Conservation (phyloP, 1,140 invertebrate genomes). For the Micrasema minimum region DNA sequence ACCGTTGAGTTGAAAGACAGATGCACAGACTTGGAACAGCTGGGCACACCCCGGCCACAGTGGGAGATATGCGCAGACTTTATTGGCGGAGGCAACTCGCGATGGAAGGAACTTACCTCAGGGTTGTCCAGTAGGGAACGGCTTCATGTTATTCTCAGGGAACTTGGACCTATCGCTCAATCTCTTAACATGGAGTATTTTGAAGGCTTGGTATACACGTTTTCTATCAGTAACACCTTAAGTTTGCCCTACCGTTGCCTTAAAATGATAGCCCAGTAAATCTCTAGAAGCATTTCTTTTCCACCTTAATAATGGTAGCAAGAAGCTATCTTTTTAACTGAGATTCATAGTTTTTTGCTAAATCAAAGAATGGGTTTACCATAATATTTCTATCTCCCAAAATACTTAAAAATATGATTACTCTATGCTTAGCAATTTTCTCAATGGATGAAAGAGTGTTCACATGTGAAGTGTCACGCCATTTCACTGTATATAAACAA, state of each 20-base stretch:
- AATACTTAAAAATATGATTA: no score
- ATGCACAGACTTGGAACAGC: conserved; percentile 60
- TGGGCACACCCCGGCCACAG: conserved; percentile 62
- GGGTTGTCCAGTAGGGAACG: conserved; percentile 61
- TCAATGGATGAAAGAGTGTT: no score
- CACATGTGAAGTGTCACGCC: no score
- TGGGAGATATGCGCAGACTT: conserved; percentile 65
- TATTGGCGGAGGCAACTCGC: conserved; percentile 61
- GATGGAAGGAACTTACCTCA: conserved; percentile 62
- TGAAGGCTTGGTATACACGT: conserved; percentile 61
- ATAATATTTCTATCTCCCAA: no score
- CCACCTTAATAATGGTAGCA: background rate
- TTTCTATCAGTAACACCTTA: no score
- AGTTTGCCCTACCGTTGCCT: no score
- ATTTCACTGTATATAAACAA: no score
- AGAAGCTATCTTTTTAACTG: background rate
- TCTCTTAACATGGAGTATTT: conserved; percentile 63
- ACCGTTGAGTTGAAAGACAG: conserved; percentile 60
- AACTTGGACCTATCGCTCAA: conserved; percentile 62
- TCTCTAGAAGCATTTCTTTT: no score
- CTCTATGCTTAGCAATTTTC: no score
- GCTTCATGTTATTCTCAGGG: conserved; percentile 61
- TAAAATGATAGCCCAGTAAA: no score
- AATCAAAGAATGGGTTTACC: no score
- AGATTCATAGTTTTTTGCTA: no score